Base-by-base conservation (phyloP, 1,140 invertebrate species). In the Luehdorfia chinensis region DNA sequence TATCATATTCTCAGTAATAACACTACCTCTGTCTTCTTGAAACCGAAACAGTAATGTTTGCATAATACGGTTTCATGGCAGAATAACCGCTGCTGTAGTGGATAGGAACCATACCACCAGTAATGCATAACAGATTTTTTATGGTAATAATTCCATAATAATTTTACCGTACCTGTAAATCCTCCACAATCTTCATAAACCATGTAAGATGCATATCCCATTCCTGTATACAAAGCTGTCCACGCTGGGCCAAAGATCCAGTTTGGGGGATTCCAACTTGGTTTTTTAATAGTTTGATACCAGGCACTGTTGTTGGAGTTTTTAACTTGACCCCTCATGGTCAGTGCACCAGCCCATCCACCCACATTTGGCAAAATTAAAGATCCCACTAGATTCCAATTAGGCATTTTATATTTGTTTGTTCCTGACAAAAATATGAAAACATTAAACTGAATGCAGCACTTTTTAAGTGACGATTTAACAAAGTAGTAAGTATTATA, bases 151-250 rank as follows among this genome's bases (percentile, higher is more conserved):
- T n/a, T n/a, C n/a, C n/a, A n/a, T n/a, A n/a, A n/a, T n/a, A n/a
- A n/a, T n/a, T n/a, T n/a, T n/a, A n/a, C n/a, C n/a, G 46, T 55
- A 52, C 88, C 90, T 55, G 89, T 76, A 50, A 91, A 90, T 19
- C 93, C 93, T 25, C 90, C 91, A 13, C 93, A 93, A 59, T 94
- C 92, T 34, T 88, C 88, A 83, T 90, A 95, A 0, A 96, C 92
- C 49, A 95, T 70, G 59, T 95, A 96, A 0, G 94, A 95, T 6
- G 94, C 93, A 76, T 94, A 95, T 1, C 95, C 95, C 90, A 96
- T 95, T 8, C 90, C 87, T 13, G 89, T 90, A 60, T 96, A 96
- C 1, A 96, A 62, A 1, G 77, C 69, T 1, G 94, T 94, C 95
- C 95, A 96, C 0, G 93, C 90, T 0, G 93, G 93, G 0, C 84